These are phyloP conservation scores for Nyctalus aviator DNA, from an alignment of 2,797 vertebrate genomes.

Conservation along the genomic window DNA sequence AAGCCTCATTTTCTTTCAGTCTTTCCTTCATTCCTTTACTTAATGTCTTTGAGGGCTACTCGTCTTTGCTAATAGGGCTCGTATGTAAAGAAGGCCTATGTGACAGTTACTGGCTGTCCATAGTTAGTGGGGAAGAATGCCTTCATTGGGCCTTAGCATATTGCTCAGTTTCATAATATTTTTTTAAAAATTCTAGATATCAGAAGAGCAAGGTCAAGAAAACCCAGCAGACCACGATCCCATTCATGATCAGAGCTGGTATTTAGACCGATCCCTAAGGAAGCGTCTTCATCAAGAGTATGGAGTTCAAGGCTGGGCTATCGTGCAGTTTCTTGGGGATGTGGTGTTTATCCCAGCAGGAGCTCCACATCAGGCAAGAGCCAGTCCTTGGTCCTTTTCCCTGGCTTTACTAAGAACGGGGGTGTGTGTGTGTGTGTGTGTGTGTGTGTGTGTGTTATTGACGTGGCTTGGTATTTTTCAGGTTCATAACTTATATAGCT, in stretches of 20 bases:
- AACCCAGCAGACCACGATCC: constrained; percentile 90
- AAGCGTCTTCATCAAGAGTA: constrained; percentile 90
- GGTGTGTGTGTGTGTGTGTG: not conserved
- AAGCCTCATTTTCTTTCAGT: not conserved
- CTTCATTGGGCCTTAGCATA: not conserved
- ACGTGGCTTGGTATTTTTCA: constrained; percentile 78
- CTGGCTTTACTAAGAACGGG: not conserved
- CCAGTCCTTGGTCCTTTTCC: not conserved
- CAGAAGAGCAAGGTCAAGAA: constrained; percentile 90
- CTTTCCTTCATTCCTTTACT: not conserved
- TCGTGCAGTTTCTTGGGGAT: constrained; percentile 91
- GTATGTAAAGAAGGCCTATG: not conserved
- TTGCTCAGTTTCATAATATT: not conserved
- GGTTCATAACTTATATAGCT: constrained; percentile 92
- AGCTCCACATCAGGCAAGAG: constrained; percentile 90
- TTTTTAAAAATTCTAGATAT: constrained; percentile 84
- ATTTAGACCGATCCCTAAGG: constrained; percentile 86
- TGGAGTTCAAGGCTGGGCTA: constrained; percentile 91
- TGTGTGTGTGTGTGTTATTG: not conserved
- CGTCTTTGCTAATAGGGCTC: not conserved
- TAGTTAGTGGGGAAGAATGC: not conserved
- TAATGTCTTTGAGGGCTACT: not conserved
- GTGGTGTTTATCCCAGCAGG: constrained; percentile 91
- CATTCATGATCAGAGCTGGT: constrained; percentile 91
- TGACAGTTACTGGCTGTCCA: not conserved